A percentile compares a stretch with the other conserved stretches of the same genome.
These are phyloP conservation scores for Phengaris alcon DNA, from an alignment of 2,888 invertebrate genomes.

Conservation along the genomic window DNA sequence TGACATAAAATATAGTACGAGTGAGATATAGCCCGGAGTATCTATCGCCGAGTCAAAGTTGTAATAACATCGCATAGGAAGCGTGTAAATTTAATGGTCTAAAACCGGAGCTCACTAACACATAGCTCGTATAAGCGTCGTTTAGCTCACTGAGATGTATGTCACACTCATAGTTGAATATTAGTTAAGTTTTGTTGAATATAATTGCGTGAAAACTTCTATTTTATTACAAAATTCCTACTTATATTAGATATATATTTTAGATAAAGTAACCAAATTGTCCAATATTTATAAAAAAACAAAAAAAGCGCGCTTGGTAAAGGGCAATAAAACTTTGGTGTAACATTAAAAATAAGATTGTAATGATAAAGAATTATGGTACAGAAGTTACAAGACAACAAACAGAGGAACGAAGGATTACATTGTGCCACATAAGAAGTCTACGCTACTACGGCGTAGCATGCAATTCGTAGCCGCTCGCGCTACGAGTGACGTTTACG, in stretches of 20 bases:
- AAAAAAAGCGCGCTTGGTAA: no score
- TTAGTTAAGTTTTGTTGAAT: conserved; percentile 2
- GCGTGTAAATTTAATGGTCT: conserved; percentile 19
- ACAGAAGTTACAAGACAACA: no score
- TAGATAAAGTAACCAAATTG: no score
- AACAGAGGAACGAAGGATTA: no score
- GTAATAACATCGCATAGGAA: conserved; percentile 19
- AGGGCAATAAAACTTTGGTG: no score
- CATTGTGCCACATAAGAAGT: not conserved
- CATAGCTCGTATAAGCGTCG: conserved; percentile 10
- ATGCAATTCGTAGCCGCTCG: not conserved
- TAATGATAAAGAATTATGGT: no score
- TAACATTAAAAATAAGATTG: no score
- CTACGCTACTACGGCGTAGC: not conserved
- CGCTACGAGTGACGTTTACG: not conserved
- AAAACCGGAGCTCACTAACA: conserved; percentile 4
- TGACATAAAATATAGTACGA: conserved; percentile 2
- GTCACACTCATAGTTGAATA: not conserved
- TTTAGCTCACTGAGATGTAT: conserved; percentile 10
- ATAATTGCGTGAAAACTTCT: not conserved
- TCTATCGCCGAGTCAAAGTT: conserved; percentile 21
- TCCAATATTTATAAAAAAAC: no score
- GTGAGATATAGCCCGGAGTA: conserved; percentile 3
- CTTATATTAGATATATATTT: no score
- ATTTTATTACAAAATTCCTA: no score